Conservation (phyloP, 2,113 vertebrate genomes). For the Neoarius graeffei region DNA sequence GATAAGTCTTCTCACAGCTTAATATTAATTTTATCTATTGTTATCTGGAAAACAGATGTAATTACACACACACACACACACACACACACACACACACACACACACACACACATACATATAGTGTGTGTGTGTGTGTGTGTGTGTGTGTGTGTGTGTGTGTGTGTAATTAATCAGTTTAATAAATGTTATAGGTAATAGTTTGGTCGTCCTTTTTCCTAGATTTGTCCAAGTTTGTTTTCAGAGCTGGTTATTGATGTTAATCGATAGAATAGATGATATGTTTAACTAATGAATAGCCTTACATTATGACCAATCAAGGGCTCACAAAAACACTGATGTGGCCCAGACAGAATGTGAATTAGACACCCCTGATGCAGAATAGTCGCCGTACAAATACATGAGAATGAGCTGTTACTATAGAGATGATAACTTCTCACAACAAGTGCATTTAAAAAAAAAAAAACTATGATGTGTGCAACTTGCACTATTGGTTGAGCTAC, state of each 20-base stretch:
- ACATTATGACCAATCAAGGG: no score
- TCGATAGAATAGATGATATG: not conserved
- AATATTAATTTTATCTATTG: no score
- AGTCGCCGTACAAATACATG: not conserved
- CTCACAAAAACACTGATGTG: not conserved
- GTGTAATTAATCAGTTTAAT: not conserved
- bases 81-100: no score
- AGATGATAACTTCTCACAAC: not conserved
- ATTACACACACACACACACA: no score
- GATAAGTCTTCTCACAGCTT: no score
- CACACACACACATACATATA: no score
- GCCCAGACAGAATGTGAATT: not conserved
- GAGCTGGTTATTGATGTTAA: not conserved
- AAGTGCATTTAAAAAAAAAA: not conserved
- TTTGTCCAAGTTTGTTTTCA: not conserved
- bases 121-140: no score
- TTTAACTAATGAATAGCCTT: no score
- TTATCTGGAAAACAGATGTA: no score
- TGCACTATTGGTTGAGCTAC: not conserved
- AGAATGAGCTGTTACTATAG: not conserved
- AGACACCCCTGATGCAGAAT: not conserved
- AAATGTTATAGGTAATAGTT: not conserved
- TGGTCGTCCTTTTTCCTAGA: no score
- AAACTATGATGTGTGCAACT: not conserved
- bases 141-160: no score